phyloP scores from a whole-genome alignment of 2,888 invertebrate genomes.

The Tenthredo distinguenda region DNA sequence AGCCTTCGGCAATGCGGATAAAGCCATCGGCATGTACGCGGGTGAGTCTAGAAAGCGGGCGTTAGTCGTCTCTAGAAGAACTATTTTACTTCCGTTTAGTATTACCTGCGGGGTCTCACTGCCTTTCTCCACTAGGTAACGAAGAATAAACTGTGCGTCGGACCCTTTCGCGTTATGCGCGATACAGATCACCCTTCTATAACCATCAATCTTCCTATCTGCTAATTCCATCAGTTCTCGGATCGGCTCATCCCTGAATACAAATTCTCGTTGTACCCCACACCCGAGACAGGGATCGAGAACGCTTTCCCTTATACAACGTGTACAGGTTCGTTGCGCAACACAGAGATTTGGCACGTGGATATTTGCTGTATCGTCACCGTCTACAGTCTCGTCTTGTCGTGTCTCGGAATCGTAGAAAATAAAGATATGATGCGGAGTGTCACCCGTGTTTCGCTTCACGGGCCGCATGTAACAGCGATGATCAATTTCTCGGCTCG shows the following conservation, averaged over 20 bases:
- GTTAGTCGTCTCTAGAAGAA: no score
- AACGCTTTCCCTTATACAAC: no score
- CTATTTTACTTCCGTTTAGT: constrained; percentile 58
- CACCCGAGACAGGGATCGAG: not conserved
- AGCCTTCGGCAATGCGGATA: constrained; percentile 62
- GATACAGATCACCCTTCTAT: not conserved
- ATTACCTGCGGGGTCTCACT: not conserved
- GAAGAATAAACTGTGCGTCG: not conserved
- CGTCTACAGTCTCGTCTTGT: no score
- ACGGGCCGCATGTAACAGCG: no score
- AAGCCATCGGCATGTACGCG: constrained; percentile 66
- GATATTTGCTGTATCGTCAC: no score
- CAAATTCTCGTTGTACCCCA: not conserved
- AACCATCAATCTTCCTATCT: not conserved
- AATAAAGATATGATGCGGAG: no score
- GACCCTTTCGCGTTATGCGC: constrained; percentile 30
- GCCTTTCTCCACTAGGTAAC: not conserved
- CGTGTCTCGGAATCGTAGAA: no score
- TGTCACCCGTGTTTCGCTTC: no score
- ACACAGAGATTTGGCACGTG: no score
- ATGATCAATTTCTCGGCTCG: no score
- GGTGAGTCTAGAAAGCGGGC: no score
- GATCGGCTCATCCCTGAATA: not conserved
- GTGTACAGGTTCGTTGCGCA: no score
- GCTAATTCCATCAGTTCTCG: not conserved